Evolutionary conservation across 2,113 vertebrate genomes (phyloP).

Genomic region (Tursiops truncatus): DNA sequence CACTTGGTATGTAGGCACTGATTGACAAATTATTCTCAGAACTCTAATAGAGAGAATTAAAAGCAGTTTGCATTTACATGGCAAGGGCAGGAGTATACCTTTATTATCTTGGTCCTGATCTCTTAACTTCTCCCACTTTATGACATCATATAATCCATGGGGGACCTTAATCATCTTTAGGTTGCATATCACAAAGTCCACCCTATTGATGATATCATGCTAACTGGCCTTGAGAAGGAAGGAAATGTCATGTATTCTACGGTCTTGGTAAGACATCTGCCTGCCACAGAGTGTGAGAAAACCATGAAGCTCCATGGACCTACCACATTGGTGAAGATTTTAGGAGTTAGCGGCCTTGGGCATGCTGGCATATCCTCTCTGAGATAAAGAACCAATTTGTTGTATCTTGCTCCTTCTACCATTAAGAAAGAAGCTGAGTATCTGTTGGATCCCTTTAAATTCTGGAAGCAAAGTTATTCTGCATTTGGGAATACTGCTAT

Average conservation of each 20-base stretch:
- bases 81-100: background rate
- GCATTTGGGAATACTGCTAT: background rate
- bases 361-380: background rate
- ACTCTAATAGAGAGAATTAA: background rate
- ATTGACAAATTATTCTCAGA: background rate
- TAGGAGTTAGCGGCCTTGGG: background rate
- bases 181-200: background rate
- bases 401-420: background rate
- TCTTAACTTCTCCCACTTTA: background rate
- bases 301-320: background rate
- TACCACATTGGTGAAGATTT: background rate
- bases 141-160: background rate
- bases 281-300: background rate
- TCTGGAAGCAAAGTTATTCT: background rate
- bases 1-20: background rate
- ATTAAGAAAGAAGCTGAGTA: background rate
- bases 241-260: background rate
- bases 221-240: background rate
- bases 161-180: background rate
- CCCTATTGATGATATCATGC: background rate
- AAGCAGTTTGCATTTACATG: background rate
- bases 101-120: background rate
- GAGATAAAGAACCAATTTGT: background rate
- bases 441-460: background rate
- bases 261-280: background rate